phyloP scores from a whole-genome alignment of 2,797 vertebrate genomes.

The Crenuchus spilurus region DNA sequence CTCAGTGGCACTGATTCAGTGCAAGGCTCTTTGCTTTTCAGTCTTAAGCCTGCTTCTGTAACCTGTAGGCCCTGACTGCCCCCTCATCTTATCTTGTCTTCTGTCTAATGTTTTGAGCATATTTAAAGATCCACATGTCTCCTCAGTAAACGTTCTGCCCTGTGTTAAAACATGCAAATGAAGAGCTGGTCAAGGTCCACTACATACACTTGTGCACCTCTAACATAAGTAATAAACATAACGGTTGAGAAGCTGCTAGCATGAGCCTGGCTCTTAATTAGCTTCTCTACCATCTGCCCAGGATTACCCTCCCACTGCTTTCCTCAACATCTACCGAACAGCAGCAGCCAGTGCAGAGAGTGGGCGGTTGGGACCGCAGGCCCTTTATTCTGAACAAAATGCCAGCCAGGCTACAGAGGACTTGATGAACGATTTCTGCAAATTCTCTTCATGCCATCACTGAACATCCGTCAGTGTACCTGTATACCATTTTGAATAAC shows the following conservation, averaged over 20 bases:
- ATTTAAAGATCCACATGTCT: neutral
- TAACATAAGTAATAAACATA: neutral
- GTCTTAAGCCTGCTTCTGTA: too few species aligned
- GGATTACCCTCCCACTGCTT: conserved; percentile 47
- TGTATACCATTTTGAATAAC: too few species aligned
- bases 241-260: conserved; percentile 1
- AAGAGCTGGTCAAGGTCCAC: neutral
- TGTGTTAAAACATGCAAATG: neutral
- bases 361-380: neutral
- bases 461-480: neutral
- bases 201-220: neutral
- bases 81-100: neutral
- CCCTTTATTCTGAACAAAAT: neutral
- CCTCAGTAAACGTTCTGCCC: neutral
- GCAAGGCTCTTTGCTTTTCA: too few species aligned
- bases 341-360: neutral
- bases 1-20: too few species aligned
- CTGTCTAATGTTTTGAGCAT: neutral
- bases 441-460: neutral
- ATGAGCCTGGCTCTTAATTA: conserved; percentile 69
- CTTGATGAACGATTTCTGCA: neutral
- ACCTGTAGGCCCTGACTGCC: too few species aligned
- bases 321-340: conserved; percentile 5
- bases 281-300: conserved; percentile 68
- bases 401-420: neutral